Evolutionary conservation across 1,140 invertebrate species (phyloP), one percentile per base, ranked within the genome.

Genomic region (Zaprionus lachaisei): DNA sequence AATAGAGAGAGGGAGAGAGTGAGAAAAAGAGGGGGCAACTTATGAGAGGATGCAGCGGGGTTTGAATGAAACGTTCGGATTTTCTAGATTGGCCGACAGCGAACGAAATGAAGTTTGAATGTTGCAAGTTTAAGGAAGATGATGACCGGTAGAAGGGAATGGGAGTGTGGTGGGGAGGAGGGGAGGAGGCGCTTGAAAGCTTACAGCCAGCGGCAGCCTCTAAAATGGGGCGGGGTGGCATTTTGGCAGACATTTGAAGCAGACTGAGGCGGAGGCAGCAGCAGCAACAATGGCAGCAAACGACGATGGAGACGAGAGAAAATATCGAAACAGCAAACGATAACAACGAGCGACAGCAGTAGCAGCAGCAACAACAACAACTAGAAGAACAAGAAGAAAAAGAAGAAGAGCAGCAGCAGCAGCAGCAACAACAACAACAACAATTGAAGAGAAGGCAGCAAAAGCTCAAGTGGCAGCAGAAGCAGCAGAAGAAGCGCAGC

Each of bases 201-300:
- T 72, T 24, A 69, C 34, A 61, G 64, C 77, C 61, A 63, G 61
- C 47, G 65, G 69, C 63, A 14, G 34, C 17, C 41, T 73, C 26
- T 56, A 51, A 83, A 77, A 80, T 79, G 79, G 85, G 83, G 87
- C 83, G 79, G 75, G 80, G 62, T 73, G 91, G 65, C 65, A 75
- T 54, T 74, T 74, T 56, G 73, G 73, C 63, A 80, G 68, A 76
- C 72, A 77, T 69, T 72, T 68, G 78, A 54, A 47, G 37, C n/a
- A 47, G 41, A 47, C 41, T 17, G n/a, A 47, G 41, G n/a, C 41
- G 41, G 41, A 47, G 41, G 37, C 49, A 60, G 72, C 49, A 54
- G 68, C 65, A 55, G 34, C 47, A 57, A 75, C 63, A 74, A 65
- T 70, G 61, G 70, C 77, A 65, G 51, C 58, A 55, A 55, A 44